Base-by-base conservation (phyloP, 1,140 invertebrate species). In the Eupeodes corollae region DNA sequence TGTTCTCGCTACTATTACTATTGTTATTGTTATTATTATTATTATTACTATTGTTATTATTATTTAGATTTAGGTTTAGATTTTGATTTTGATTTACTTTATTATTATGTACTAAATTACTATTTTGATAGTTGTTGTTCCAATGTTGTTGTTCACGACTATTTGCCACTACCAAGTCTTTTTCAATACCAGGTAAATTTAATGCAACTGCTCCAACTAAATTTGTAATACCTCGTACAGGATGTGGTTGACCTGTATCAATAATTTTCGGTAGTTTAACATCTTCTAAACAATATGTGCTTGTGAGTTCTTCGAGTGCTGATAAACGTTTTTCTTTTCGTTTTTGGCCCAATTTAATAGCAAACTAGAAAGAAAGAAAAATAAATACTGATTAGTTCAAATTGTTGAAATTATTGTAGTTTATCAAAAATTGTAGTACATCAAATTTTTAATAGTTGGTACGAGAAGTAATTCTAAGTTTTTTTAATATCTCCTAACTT, bases 281-380 rank as follows among this genome's bases (percentile, higher is more conserved):
- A 48, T 69, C 71, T 49, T 67, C 63, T 55, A 67, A 67, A 63
- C 75, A 60, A 35, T 65, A 64, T 26, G 60, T 61, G 46, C 58
- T 61, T 14, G 66, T 68, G 37, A 68, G 52, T 54, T 74, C 66
- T 63, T 73, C 64, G 63, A 63, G 58, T 65, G 58, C 54, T 59
- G 73, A 67, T 68, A 74, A 54, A 54, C 67, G 59, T 67, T 76
- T 72, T 67, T 76, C 70, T 65, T 75, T 77, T 55, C 73, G 75
- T 64, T 77, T 77, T 59, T 71, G 73, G 48, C 73, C 74, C 66
- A 75, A 61, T 60, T 76, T 77, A 59, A 76, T 76, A 61, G 75
- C 73, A 70, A 73, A 76, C 75, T 77, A 61, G 18, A 70, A 71
- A 51, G 21, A 26, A 26, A 26, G 21, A 26, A 26, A 3, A 31